Evolutionary conservation across 2,113 vertebrate genomes (phyloP).

Genomic region (Rhinichthys klamathensis): DNA sequence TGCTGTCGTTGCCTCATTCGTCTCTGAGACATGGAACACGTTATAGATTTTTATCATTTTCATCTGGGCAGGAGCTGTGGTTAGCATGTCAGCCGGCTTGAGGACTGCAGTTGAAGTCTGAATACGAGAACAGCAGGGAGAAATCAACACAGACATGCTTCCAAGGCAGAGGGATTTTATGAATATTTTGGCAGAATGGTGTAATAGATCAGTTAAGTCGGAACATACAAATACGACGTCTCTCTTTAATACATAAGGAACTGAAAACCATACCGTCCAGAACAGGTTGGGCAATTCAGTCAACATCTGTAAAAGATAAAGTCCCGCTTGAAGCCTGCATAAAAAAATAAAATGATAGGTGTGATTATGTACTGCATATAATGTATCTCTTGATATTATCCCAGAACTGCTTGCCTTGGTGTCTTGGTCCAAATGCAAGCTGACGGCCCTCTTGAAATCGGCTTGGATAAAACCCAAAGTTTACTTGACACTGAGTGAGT

Average conservation of each 20-base stretch:
- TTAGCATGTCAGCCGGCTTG: slow-evolving; percentile 41
- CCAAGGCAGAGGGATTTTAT: not conserved
- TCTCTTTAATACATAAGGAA: not conserved
- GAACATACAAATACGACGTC: not conserved
- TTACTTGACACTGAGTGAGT: slow-evolving; percentile 42
- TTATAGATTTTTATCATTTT: slow-evolving; percentile 60
- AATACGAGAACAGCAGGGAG: slow-evolving; percentile 8
- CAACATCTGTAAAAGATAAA: slow-evolving; percentile 53
- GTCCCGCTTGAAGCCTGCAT: not conserved
- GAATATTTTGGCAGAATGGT: slow-evolving; percentile 16
- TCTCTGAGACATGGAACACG: slow-evolving; percentile 67
- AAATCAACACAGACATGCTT: slow-evolving; percentile 7
- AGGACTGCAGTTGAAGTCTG: not conserved
- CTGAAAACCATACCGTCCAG: not conserved
- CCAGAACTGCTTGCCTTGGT: not conserved
- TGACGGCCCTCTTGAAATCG: slow-evolving; percentile 30
- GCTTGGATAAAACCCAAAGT: slow-evolving; percentile 49
- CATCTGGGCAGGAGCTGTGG: slow-evolving; percentile 42
- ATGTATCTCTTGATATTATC: not conserved
- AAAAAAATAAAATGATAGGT: not conserved
- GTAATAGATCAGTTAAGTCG: not conserved
- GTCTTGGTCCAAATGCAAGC: not conserved
- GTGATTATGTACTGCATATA: not conserved
- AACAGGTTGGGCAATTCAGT: not conserved
- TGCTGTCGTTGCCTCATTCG: slow-evolving; percentile 69